Conservation (phyloP, 2,113 vertebrate species). For the Agapornis roseicollis region DNA sequence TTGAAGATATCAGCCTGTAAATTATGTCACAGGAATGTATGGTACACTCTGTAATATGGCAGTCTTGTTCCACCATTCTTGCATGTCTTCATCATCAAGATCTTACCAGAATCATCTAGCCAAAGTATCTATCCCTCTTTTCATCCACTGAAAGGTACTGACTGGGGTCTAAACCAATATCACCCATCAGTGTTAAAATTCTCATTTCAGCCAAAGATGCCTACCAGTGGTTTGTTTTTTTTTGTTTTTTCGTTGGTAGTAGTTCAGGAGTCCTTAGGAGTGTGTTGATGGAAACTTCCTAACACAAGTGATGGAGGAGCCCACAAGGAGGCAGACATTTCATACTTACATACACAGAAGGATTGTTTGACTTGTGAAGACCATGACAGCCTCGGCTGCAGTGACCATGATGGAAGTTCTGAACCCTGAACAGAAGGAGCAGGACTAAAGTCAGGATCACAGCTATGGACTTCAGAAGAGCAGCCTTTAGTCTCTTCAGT, state of each 20-base stretch:
- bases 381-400: neutral
- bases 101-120: neutral
- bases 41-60: neutral
- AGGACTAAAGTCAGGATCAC: neutral
- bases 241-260: neutral
- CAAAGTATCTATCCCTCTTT: neutral
- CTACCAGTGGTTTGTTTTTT: neutral
- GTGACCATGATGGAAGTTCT: neutral
- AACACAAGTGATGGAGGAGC: neutral
- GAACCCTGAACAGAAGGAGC: neutral
- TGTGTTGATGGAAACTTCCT: neutral
- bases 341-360: neutral
- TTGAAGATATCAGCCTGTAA: neutral
- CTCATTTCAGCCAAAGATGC: neutral
- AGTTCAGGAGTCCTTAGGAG: neutral
- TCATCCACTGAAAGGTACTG: neutral
- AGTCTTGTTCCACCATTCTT: neutral
- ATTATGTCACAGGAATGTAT: neutral
- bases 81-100: neutral
- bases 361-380: neutral
- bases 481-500: neutral
- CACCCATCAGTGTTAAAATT: neutral
- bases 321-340: neutral
- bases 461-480: neutral
- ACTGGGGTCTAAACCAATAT: neutral